A percentile compares a stretch with the other conserved stretches of the same genome.
Evolutionary conservation across 2,113 vertebrate species (phyloP).

Genomic region (Scortum barcoo): DNA sequence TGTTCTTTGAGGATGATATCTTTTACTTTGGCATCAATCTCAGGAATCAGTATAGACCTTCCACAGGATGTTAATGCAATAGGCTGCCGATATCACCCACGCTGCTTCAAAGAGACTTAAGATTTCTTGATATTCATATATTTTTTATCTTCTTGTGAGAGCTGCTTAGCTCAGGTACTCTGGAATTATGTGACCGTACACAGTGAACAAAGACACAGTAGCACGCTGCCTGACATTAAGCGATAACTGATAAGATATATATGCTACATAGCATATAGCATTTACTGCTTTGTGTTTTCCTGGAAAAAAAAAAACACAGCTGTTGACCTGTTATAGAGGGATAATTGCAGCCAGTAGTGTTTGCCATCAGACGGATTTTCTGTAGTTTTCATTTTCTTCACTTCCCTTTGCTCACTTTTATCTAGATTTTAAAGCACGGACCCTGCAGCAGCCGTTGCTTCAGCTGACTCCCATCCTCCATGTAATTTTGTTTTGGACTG

Average conservation of each 20-base stretch:
- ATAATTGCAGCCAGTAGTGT: background rate
- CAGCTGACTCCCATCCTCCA: constrained; percentile 48
- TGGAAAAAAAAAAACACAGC: constrained; percentile 3
- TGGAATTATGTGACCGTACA: constrained; percentile 44
- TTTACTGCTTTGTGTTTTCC: constrained; percentile 37
- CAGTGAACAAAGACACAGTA: constrained; percentile 10
- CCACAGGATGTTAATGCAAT: constrained; percentile 52
- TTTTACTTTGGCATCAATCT: constrained; percentile 68
- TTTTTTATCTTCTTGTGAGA: constrained; percentile 38
- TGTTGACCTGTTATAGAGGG: constrained; percentile 1
- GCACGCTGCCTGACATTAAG: constrained; percentile 16
- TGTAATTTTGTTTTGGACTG: constrained; percentile 67
- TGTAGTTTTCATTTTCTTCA: background rate
- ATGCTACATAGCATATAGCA: too few relatives aligned
- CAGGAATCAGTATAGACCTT: constrained; percentile 57
- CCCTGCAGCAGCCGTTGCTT: constrained; percentile 28
- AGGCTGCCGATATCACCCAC: constrained; percentile 52
- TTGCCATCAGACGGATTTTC: constrained; percentile 8
- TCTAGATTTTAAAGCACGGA: constrained; percentile 49
- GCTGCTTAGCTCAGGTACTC: constrained; percentile 46
- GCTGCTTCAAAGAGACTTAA: constrained; percentile 63
- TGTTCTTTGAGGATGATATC: constrained; percentile 69
- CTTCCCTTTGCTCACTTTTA: constrained; percentile 36
- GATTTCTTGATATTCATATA: constrained; percentile 42
- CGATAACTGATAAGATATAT: constrained; percentile 38